A percentile compares a stretch with the other conserved stretches of the same genome.
These are phyloP conservation scores for Diplolepis rosae DNA, from an alignment of 2,888 invertebrate genomes.

Conservation along the genomic window DNA sequence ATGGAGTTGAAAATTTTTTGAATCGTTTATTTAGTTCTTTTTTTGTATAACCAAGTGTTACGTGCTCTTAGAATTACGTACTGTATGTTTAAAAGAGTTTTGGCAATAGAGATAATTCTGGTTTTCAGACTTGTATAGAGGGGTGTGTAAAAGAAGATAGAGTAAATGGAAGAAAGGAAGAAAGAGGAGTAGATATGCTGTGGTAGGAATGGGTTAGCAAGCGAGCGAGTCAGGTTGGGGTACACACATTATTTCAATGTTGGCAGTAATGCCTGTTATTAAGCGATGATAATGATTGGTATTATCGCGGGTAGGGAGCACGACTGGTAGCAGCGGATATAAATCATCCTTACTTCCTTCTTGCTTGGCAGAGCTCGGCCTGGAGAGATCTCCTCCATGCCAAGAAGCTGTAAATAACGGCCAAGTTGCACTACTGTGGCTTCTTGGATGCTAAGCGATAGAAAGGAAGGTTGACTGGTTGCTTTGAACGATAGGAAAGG, in stretches of 20 bases:
- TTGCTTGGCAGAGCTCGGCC: conserved; percentile 65
- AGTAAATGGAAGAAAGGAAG: conserved; percentile 46
- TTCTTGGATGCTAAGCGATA: conserved; percentile 38
- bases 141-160: neutral
- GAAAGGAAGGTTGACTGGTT: conserved; percentile 13
- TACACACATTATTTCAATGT: conserved; percentile 73
- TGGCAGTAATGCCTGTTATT: conserved; percentile 74
- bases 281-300: conserved; percentile 75
- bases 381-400: conserved; percentile 64
- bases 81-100: neutral
- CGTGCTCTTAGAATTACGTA: neutral
- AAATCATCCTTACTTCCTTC: conserved; percentile 74
- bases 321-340: conserved; percentile 73
- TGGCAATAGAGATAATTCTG: neutral
- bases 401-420: conserved; percentile 72
- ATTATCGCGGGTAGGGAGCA: conserved; percentile 73
- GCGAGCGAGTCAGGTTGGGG: conserved; percentile 57
- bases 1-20: no score
- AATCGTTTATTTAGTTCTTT: no score
- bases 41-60: neutral
- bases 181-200: conserved; percentile 50
- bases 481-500: conserved; percentile 19
- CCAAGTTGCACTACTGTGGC: conserved; percentile 54
- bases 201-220: conserved; percentile 62
- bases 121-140: neutral